Conservation (phyloP, 2,113 vertebrate genomes). For the Tyrannus savana region DNA sequence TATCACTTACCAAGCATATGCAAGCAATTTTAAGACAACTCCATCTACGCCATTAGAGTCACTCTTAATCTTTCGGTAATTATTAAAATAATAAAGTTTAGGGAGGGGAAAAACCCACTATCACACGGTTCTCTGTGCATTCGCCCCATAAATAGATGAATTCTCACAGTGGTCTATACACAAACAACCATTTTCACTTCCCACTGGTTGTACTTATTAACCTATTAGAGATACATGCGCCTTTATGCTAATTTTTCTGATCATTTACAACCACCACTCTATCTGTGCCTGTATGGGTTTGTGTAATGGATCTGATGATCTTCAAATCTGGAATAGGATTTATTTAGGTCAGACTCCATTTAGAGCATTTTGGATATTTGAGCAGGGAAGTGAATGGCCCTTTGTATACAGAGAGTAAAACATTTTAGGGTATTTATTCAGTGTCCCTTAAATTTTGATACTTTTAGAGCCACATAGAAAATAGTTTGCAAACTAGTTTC, state of each 20-base stretch:
- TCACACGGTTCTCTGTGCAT: accelerated
- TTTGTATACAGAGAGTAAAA: neutral
- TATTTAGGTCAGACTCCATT: neutral
- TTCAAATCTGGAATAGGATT: neutral
- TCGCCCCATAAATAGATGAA: neutral
- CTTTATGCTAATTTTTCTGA: neutral
- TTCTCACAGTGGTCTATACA: neutral
- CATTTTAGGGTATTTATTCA: neutral
- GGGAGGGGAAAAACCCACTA: neutral
- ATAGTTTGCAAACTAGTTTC: neutral
- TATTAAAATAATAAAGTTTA: neutral
- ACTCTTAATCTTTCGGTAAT: neutral
- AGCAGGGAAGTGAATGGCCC: neutral
- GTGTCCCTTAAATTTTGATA: neutral
- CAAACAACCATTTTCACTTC: neutral
- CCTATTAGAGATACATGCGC: neutral
- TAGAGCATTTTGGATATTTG: neutral
- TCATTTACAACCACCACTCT: neutral
- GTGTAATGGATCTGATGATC: neutral
- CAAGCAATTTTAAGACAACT: neutral
- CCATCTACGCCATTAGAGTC: neutral
- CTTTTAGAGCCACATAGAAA: neutral
- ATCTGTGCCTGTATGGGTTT: neutral
- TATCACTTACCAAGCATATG: neutral
- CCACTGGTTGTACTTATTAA: neutral